phyloP scores from a whole-genome alignment of 2,888 invertebrate species.

The Mythimna loreyi region DNA sequence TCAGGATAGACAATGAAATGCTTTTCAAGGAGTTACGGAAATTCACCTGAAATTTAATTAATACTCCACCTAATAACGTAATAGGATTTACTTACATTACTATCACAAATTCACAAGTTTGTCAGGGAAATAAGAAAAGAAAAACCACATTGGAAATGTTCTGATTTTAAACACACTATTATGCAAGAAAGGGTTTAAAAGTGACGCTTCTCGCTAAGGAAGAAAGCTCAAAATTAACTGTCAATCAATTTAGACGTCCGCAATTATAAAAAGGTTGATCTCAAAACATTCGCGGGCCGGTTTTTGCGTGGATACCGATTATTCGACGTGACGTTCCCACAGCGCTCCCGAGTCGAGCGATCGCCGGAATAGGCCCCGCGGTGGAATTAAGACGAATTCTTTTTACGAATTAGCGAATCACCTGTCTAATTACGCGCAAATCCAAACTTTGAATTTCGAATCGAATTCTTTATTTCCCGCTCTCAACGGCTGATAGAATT shows the following conservation, averaged over 20 bases:
- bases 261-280: conserved; percentile 76
- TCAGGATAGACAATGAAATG: conserved; percentile 35
- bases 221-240: conserved; percentile 67
- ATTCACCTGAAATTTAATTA: conserved; percentile 26
- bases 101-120: neutral
- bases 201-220: conserved; percentile 50
- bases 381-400: conserved; percentile 85
- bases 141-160: conserved; percentile 31
- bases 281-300: conserved; percentile 71
- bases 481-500: conserved; percentile 54
- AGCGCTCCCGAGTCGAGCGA: conserved; percentile 71
- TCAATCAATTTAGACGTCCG: conserved; percentile 67
- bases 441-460: conserved; percentile 78
- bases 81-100: conserved; percentile 12
- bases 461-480: conserved; percentile 57
- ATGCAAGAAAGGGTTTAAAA: conserved; percentile 42
- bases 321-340: conserved; percentile 90
- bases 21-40: conserved; percentile 31
- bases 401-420: conserved; percentile 89
- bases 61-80: neutral
- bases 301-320: conserved; percentile 88
- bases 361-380: conserved; percentile 75
- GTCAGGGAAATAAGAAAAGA: conserved; percentile 25
- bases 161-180: conserved; percentile 30
- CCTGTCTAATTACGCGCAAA: conserved; percentile 87